Conservation (phyloP, 2,888 invertebrate genomes). For the Andrena camellia region DNA sequence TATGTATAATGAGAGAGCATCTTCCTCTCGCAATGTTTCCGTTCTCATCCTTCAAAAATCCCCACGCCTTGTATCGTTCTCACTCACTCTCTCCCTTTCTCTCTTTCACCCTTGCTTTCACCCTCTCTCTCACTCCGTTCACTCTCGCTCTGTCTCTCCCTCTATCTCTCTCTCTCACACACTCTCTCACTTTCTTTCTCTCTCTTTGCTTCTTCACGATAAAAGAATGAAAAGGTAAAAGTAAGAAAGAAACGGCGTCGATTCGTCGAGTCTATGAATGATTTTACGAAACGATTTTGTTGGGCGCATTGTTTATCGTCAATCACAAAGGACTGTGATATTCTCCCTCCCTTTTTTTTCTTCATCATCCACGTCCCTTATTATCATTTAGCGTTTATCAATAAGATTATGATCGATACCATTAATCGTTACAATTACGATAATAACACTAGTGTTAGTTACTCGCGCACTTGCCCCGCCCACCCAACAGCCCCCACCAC, state of each 20-base stretch:
- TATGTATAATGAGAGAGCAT: constrained; percentile 76
- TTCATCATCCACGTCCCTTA: constrained; percentile 71
- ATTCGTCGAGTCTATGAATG: constrained; percentile 58
- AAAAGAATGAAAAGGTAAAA: constrained; percentile 60
- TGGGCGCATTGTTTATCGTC: constrained; percentile 29
- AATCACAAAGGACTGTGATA: constrained; percentile 28
- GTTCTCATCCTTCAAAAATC: constrained; percentile 29
- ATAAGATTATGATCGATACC: constrained; percentile 83
- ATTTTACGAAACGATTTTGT: constrained; percentile 62
- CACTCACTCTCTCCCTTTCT: constrained; percentile 16
- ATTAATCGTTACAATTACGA: constrained; percentile 84
- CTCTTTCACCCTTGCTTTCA: constrained; percentile 55
- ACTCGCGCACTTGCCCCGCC: constrained; percentile 58
- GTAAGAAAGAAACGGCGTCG: constrained; percentile 59
- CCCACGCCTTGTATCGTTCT: constrained; percentile 33
- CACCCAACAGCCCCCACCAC: constrained; percentile 24
- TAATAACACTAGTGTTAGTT: constrained; percentile 82
- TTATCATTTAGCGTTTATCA: constrained; percentile 60
- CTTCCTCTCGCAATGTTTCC: constrained; percentile 76
- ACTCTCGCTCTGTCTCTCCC: constrained; percentile 41
- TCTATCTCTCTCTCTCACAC: constrained; percentile 25
- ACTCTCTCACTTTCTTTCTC: constrained; percentile 37
- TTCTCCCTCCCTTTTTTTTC: constrained; percentile 63
- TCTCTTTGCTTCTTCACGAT: constrained; percentile 35
- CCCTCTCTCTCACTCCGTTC: constrained; percentile 37